phyloP scores from a whole-genome alignment of 1,140 invertebrate genomes.

The Olivierus martensii region DNA sequence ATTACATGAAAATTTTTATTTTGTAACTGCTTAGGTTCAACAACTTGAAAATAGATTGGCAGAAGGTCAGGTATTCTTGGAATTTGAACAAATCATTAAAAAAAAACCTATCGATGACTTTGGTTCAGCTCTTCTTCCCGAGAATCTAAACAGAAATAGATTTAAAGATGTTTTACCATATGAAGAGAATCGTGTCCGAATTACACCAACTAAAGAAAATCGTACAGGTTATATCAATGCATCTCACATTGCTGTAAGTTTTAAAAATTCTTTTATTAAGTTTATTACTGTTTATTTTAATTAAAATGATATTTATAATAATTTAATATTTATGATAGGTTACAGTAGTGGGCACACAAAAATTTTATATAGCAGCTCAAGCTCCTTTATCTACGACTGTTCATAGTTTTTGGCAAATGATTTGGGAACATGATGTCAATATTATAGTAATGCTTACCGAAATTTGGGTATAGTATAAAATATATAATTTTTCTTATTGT shows the following conservation, averaged over 20 bases:
- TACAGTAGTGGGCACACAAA: slow-evolving; percentile 52
- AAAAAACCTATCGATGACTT: slow-evolving; percentile 52
- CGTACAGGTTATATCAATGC: slow-evolving; percentile 78
- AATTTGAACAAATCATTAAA: slow-evolving; percentile 75
- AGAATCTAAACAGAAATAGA: slow-evolving; percentile 43
- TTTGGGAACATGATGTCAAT: slow-evolving; percentile 69
- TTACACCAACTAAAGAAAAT: slow-evolving; percentile 62
- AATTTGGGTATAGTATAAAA: slow-evolving; percentile 18
- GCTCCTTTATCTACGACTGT: slow-evolving; percentile 47
- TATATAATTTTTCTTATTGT: too few species aligned
- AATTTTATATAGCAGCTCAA: slow-evolving; percentile 73
- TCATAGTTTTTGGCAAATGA: slow-evolving; percentile 66
- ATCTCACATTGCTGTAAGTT: slow-evolving; percentile 46
- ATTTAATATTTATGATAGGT: slow-evolving; percentile 31
- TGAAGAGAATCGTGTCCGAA: slow-evolving; percentile 61
- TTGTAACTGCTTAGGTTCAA: slow-evolving; percentile 46
- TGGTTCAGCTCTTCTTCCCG: slow-evolving; percentile 46
- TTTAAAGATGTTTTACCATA: slow-evolving; percentile 68
- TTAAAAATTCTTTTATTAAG: neutral
- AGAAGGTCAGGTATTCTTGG: slow-evolving; percentile 65
- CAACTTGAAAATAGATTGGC: slow-evolving; percentile 61
- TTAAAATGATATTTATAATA: neutral
- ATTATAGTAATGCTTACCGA: slow-evolving; percentile 60
- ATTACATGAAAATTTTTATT: too few species aligned
- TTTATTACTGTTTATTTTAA: neutral